These are phyloP conservation scores for Lichenostomus cassidix DNA, from an alignment of 2,113 vertebrate genomes.

Conservation along the genomic window DNA sequence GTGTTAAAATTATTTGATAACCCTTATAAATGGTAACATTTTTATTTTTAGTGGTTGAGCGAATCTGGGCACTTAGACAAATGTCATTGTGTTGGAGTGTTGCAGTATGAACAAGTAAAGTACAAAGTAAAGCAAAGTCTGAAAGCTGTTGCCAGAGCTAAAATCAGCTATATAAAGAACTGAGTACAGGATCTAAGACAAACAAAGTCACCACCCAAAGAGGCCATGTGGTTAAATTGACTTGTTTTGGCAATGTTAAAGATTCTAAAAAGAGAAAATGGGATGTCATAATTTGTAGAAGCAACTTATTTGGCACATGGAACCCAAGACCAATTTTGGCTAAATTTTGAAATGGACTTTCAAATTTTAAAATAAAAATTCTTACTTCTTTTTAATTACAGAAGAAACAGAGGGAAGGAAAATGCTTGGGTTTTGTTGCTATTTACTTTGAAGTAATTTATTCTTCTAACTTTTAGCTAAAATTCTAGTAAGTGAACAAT, in stretches of 20 bases:
- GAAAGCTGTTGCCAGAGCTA: constrained; percentile 61
- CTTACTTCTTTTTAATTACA: neutral
- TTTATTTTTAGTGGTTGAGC: constrained; percentile 31
- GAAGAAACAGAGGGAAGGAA: neutral
- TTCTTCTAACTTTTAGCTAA: neutral
- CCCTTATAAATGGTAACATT: neutral
- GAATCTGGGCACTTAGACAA: neutral
- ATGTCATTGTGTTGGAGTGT: neutral
- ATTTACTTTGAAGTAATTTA: neutral
- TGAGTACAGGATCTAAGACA: constrained; percentile 54
- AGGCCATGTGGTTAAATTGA: constrained; percentile 67
- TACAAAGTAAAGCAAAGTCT: constrained; percentile 52
- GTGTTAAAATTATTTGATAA: constrained; percentile 1
- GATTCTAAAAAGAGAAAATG: constrained; percentile 45
- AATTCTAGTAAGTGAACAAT: neutral
- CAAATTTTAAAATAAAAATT: neutral
- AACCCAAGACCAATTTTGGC: neutral
- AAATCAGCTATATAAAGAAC: constrained; percentile 64
- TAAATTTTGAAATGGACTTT: neutral
- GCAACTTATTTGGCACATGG: neutral
- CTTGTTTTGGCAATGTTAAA: constrained; percentile 69
- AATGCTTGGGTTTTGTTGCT: neutral
- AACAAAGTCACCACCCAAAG: constrained; percentile 67
- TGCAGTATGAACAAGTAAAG: constrained; percentile 47
- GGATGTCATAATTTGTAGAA: neutral